Base-by-base conservation (phyloP, 2,888 invertebrate genomes). In the Alitta virens region DNA sequence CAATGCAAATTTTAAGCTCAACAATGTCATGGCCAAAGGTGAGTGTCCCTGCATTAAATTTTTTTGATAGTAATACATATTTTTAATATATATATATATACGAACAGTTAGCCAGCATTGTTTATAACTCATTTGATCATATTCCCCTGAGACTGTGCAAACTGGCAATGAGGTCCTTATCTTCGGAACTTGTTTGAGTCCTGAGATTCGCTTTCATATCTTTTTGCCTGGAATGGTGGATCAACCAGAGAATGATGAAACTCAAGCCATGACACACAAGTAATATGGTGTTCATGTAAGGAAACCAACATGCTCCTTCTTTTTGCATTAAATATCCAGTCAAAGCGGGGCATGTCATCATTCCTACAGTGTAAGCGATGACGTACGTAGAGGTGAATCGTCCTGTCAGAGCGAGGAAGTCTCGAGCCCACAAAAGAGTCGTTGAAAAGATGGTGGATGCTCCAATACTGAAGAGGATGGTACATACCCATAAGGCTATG, bases 311-410 rank as follows among this genome's bases (percentile, higher is more conserved):
- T 5, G 51, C 21, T 21, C 59, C 42, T 16, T 23, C 21, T 2
- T 26, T 38, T 38, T 51, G 38, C 59, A 59, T 33, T 2, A 51
- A 24, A 38, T 33, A 59, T n/a, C 49, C 46, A 33, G 59, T 59
- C 14, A 59, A 51, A 1, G 59, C 49, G 2, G 59, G 59, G 23
- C 59, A 59, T 14, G 49, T 23, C 59, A 59, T 59, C 59, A 59
- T 59, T 12, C 59, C 59, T 1, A 3, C 14, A 1, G 59, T 59
- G 59, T 51, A 59, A 24, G 59, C 59, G 3, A 59, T 59, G 51
- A 49, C 49, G 25, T 59, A 59, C 26, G 49, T 23, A 16, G 59
- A 59, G 2, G 59, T 52, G 51, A 59, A 59, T 5, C 49, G 18
- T 5, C 49, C 59, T 18, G 59, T 43, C 2, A 59, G 38, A 2